Percentiles rank a stretch among this genome's conserved stretches.
Conservation (phyloP, 1,140 invertebrate species). For the Melipona quadrifasciata region DNA sequence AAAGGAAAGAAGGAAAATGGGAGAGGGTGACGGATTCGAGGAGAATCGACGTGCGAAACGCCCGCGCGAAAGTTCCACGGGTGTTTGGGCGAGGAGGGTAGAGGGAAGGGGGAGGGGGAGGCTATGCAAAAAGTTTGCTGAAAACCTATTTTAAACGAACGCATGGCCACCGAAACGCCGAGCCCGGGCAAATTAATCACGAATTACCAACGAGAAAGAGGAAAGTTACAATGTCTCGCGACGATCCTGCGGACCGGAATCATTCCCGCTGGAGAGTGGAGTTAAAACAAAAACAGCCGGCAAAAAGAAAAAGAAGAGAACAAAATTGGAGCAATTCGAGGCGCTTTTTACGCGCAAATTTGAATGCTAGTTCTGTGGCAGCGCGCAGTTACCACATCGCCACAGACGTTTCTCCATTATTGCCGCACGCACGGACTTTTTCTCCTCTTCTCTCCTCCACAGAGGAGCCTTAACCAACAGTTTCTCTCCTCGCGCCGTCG, state of each 20-base stretch:
- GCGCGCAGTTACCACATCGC: constrained; percentile 9
- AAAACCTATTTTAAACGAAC: not conserved
- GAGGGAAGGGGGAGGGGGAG: not conserved
- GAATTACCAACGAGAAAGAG: constrained; percentile 30
- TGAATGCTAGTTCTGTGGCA: not conserved
- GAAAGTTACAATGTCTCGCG: not conserved
- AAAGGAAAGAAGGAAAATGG: not conserved
- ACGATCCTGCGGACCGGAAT: not conserved
- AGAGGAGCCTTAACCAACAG: constrained; percentile 10
- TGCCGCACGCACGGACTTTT: not conserved
- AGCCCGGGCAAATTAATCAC: constrained; percentile 28
- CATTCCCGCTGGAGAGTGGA: not conserved
- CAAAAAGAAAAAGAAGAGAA: not conserved
- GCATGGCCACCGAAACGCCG: not conserved
- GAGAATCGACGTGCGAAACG: not conserved
- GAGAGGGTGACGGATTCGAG: too few relatives aligned
- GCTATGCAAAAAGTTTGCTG: not conserved
- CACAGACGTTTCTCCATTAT: constrained; percentile 15
- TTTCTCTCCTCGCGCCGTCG: not conserved
- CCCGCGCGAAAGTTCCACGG: too few relatives aligned
- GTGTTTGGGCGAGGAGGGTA: not conserved
- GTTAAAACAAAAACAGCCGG: constrained; percentile 14
- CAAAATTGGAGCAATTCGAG: constrained; percentile 22
- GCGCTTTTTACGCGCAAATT: constrained; percentile 29
- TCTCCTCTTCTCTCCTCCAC: not conserved